These are phyloP conservation scores for Myotis findleyi DNA, from an alignment of 2,797 vertebrate genomes.

Conservation along the genomic window DNA sequence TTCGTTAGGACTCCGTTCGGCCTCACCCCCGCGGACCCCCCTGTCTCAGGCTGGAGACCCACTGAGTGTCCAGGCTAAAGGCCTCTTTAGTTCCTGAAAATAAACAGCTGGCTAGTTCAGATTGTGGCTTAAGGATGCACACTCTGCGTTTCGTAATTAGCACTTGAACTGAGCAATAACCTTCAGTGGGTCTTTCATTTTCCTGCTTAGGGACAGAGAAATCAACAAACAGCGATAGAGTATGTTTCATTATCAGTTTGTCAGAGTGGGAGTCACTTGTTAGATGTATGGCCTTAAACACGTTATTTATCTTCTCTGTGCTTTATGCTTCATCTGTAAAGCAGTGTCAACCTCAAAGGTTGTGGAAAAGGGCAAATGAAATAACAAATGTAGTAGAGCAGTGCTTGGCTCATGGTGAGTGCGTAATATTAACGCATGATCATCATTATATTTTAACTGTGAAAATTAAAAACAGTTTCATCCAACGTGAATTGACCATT, in stretches of 20 bases:
- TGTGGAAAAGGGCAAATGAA: background rate
- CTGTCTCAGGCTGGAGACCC: background rate
- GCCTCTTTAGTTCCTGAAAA: background rate
- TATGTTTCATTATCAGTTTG: background rate
- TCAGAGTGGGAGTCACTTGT: background rate
- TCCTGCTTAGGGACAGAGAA: background rate
- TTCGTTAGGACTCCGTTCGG: no score
- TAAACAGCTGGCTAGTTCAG: conserved; percentile 13
- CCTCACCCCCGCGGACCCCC: no score
- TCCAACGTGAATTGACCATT: background rate
- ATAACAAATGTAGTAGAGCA: background rate
- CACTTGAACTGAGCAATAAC: conserved; percentile 11
- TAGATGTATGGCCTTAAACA: background rate
- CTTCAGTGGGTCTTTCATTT: conserved; percentile 19
- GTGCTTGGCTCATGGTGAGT: background rate
- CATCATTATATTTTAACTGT: background rate
- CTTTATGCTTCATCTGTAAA: background rate
- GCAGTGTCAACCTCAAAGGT: background rate
- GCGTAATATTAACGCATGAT: background rate
- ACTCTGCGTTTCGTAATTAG: conserved; percentile 13
- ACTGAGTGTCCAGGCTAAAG: background rate
- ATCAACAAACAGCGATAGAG: background rate
- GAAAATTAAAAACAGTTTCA: background rate
- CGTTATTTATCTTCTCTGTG: background rate
- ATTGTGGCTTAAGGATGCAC: background rate